phyloP scores from a whole-genome alignment of 2,113 vertebrate species.

The Gymnocephalus cernua region DNA sequence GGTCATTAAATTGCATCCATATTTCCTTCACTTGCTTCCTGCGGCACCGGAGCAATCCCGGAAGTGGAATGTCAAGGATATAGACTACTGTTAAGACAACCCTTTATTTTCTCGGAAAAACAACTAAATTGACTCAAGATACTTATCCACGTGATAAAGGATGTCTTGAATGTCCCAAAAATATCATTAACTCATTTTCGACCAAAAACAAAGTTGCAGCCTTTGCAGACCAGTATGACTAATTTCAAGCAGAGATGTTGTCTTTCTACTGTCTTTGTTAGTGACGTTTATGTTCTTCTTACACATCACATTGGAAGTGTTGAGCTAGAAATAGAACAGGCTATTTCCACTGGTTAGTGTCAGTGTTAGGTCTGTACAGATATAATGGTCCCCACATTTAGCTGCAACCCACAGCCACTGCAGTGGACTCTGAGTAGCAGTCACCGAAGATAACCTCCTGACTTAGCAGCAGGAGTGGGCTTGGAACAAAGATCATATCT shows the following conservation, averaged over 20 bases:
- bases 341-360: constrained; percentile 16
- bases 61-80: too few species aligned
- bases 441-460: constrained; percentile 70
- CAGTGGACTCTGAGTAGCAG: constrained; percentile 48
- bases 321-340: background rate
- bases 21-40: too few species aligned
- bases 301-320: background rate
- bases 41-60: too few species aligned
- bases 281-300: background rate
- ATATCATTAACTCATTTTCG: too few species aligned
- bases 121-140: too few species aligned
- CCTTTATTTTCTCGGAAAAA: too few species aligned
- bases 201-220: too few species aligned
- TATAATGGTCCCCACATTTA: constrained; percentile 14
- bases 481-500: constrained; percentile 74
- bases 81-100: too few species aligned
- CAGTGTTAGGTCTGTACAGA: background rate
- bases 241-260: background rate
- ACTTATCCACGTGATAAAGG: too few species aligned
- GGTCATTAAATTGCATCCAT: too few species aligned
- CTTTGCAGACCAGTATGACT: too few species aligned
- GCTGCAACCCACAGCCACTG: constrained; percentile 17
- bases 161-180: too few species aligned
- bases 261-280: background rate
- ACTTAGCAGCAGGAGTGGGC: constrained; percentile 56